Conservation (phyloP, 1,140 invertebrate genomes). For the Ceratina japonica region DNA sequence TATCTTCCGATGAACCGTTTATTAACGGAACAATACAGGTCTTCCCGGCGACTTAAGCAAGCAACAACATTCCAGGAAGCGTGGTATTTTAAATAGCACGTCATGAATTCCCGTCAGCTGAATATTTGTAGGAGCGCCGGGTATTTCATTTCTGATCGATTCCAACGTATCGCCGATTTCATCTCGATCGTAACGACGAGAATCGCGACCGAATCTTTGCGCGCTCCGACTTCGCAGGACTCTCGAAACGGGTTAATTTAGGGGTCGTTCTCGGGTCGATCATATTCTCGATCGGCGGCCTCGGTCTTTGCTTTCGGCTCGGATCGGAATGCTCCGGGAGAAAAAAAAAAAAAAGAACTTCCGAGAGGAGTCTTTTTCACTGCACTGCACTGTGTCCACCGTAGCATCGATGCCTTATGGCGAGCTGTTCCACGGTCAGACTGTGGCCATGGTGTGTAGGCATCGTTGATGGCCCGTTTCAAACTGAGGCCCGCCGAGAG, state of each 20-base stretch:
- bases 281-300: conserved; percentile 12
- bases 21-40: background rate
- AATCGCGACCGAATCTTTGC: background rate
- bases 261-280: background rate
- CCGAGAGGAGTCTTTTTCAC: conserved; percentile 34
- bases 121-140: background rate
- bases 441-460: conserved; percentile 74
- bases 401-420: conserved; percentile 60
- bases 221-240: background rate
- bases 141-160: background rate
- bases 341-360: background rate
- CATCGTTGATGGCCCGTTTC: conserved; percentile 76
- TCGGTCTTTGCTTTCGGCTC: background rate
- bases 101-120: background rate
- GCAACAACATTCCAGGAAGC: background rate
- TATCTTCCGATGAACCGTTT: background rate
- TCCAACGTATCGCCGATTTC: background rate
- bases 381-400: conserved; percentile 26
- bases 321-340: background rate
- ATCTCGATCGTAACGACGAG: background rate
- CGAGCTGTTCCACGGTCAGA: conserved; percentile 61
- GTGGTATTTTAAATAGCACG: background rate
- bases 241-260: background rate
- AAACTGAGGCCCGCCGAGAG: conserved; percentile 72
- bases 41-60: background rate